Base-by-base conservation (phyloP, 2,113 vertebrate genomes). In the Rissa tridactyla region DNA sequence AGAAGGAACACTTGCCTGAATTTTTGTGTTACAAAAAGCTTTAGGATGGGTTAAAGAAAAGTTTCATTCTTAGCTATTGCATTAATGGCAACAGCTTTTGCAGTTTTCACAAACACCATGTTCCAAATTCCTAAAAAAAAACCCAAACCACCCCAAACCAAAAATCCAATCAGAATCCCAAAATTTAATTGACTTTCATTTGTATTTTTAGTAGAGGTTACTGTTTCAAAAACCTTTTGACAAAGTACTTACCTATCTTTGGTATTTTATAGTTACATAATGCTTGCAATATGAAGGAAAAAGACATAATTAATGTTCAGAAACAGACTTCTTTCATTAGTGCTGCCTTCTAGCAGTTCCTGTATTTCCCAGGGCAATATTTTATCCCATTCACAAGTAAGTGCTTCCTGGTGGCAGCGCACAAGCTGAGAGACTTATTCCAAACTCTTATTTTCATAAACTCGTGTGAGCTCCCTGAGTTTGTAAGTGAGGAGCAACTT, bases 271-370 rank as follows among this genome's bases (percentile, higher is more conserved):
- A 71, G 44, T 68, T 84, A 52, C 15, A 65, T 76, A 86, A 75
- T 82, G n/a, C 38, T 84, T 64, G 69, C 69, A 64, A 6, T 75
- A 18, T 78, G 81, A 91, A 92, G 58, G 62, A 83, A 25, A 69
- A 81, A 75, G n/a, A 27, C 57, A 52, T 68, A 91, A 92, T 91
- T 58, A 89, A 84, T 55, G 29, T 79, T 32, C 38, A 95, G 68
- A 88, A 86, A 44, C 77, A 92, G 80, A 49, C 40, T 79, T 78
- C 18, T 91, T 91, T 96, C 44, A 68, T 94, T 94, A 95, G 61
- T 47, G 42, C 64, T 94, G 91, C 80, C 86, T 64, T 81, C 3
- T 14, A 73, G 49, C 79, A 86, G 80, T 90, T 81, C 82, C 76
- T 75, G 22, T 42, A 23, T 92, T 92, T 91, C 86, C 86, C 83